Evolutionary conservation across 2,888 invertebrate genomes (phyloP), one percentile per base, ranked within the genome.

Genomic region (Erpobdella octoculata): DNA sequence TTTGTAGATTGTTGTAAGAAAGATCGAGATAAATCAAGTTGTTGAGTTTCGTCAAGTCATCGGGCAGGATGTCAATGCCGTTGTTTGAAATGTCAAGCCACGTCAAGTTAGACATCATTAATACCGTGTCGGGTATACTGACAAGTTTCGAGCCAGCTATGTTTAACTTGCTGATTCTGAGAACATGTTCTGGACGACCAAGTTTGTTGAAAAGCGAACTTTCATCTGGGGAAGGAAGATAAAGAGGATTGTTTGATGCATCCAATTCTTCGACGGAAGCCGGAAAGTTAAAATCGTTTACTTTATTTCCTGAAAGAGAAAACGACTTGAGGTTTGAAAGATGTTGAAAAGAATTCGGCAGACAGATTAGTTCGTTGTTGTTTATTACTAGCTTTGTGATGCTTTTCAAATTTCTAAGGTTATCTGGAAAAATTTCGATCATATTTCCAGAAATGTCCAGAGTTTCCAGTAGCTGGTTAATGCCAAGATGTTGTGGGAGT

Each of bases 71-170:
- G 37, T 74, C 78, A 31, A 82, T 73, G 46, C 76, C 73, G 76
- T 82, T 82, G 73, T 81, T 78, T 8, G 80, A 79, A 1, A 82
- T 73, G 69, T 81, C 76, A 8, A 82, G 77, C 31, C 77, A 75
- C 68, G 75, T 78, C 25, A 82, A 76, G 69, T 53, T 53, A 21
- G 53, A 53, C 53, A 53, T 53, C 8, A 25, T 8, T 21, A 1
- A 25, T 25, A 53, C 28, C 4, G 21, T 25, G 18, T 53, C 53
- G 8, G 53, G 53, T 53, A 53, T n/a, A 28, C 8, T 21, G 8
- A 25, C n/a, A 21, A 65, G 35, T 37, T 65, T 65, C 35, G 38
- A 18, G 21, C 38, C 21, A n/a, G 36, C n/a, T 28, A 62, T 21
- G 31, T 62, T 62, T 28, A 62, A n/a, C n/a, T 53, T 53, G 21